A percentile compares a stretch with the other conserved stretches of the same genome.
These are phyloP conservation scores for Akabosia matsudoensis DNA, from an alignment of 1,140 invertebrate species.

Conservation along the genomic window DNA sequence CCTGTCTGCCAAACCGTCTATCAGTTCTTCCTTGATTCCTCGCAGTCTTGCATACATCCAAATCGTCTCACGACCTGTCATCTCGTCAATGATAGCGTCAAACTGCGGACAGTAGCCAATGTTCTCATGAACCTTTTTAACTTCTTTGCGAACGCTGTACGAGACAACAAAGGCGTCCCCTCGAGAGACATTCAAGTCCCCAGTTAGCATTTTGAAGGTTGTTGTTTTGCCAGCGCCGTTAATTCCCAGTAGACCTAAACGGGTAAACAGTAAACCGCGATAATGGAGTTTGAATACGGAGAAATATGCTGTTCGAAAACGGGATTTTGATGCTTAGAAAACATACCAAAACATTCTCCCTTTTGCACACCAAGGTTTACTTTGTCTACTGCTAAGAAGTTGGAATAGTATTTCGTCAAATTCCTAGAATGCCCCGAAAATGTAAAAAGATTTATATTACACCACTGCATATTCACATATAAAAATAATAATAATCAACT, in stretches of 20 bases:
- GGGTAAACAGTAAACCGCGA: too few relatives aligned
- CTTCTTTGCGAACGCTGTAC: conserved; percentile 53
- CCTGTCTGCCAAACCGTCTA: conserved; percentile 50
- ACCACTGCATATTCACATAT: neutral
- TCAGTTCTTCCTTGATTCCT: conserved; percentile 59
- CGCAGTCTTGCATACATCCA: conserved; percentile 69
- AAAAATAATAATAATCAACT: too few relatives aligned
- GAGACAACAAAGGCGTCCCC: conserved; percentile 61
- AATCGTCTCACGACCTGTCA: conserved; percentile 76
- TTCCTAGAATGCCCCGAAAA: conserved; percentile 51
- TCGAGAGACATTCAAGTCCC: conserved; percentile 63
- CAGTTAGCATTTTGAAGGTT: conserved; percentile 85
- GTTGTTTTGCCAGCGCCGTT: conserved; percentile 67
- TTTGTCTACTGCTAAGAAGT: conserved; percentile 67
- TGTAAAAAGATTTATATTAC: conserved; percentile 20
- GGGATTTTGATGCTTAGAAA: neutral
- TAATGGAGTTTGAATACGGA: neutral
- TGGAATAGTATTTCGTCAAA: conserved; percentile 67
- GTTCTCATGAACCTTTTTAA: conserved; percentile 55
- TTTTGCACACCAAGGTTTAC: conserved; percentile 61
- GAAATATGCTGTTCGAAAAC: neutral
- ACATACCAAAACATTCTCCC: conserved; percentile 42
- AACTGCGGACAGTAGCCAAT: conserved; percentile 82
- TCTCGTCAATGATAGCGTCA: conserved; percentile 74
- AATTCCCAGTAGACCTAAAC: conserved; percentile 84